Evolutionary conservation across 1,140 invertebrate species (phyloP), one percentile per base, ranked within the genome.

Genomic region (Pseudomyrmex sp.): DNA sequence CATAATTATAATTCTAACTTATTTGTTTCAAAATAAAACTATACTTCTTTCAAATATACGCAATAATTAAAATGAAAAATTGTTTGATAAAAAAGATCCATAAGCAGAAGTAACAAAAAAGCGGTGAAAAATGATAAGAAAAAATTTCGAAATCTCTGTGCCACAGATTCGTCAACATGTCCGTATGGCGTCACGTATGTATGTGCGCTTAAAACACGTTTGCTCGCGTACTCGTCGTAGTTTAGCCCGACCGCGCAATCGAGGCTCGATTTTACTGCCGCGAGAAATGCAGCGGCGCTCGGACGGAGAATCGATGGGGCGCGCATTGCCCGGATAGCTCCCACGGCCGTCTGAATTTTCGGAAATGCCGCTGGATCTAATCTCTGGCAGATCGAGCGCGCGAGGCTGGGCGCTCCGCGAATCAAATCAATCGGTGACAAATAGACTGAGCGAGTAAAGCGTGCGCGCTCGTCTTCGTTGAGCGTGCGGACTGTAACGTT

Each of bases 161-260:
- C 10, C 20, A 20, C 18, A 18, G 3, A 54, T 46, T 18, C 66
- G 44, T 44, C 26, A 61, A 58, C 13, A 5, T 15, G 69, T 46
- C 54, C 26, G 44, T 52, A 48, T 73, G 23, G 1, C 63, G 85
- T 89, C 89, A 91, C 90, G 83, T 91, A 89, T 77, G 61, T 83
- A 56, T 52, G 69, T 56, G 89, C 65, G 85, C 89, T 82, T 89
- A 89, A 89, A 89, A 90, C 82, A 83, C 35, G 35, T 92, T 90
- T 85, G 88, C 87, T 85, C 88, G 88, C 87, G 85, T 79, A 86
- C 84, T 90, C 59, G 35, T 35, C 5, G 35, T 82, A 85, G 91
- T 70, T 77, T 68, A 74, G 62, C 86, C 87, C 87, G 87, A 88
- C 86, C 87, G 83, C 83, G 83, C 84, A 90, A 80, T 89, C 89